These are phyloP conservation scores for Nerophis lumbriciformis DNA, from an alignment of 2,113 vertebrate genomes.

Conservation along the genomic window DNA sequence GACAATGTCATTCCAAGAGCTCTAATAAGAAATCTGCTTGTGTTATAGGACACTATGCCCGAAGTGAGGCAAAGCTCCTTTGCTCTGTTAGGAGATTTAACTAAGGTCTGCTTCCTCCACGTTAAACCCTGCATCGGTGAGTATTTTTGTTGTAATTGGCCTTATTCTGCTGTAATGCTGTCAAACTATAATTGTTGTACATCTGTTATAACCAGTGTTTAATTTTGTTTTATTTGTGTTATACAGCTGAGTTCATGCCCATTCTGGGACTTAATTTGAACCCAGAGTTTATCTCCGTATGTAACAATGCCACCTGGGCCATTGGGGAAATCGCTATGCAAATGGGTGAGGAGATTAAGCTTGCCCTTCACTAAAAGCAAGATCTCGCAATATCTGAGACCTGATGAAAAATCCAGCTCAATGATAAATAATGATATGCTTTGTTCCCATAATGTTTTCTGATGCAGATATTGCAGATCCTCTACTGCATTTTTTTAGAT, in stretches of 20 bases:
- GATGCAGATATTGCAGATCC: constrained; percentile 43
- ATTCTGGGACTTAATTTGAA: constrained; percentile 94
- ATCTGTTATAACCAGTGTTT: constrained; percentile 9
- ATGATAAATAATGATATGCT: constrained; percentile 58
- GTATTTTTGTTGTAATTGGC: constrained; percentile 21
- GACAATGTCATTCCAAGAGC: not conserved
- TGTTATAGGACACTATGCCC: constrained; percentile 85
- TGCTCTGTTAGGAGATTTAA: constrained; percentile 88
- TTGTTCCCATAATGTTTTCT: constrained; percentile 57
- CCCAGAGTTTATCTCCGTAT: constrained; percentile 92
- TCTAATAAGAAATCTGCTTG: not conserved
- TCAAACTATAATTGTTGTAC: not conserved
- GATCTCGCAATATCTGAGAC: constrained; percentile 37
- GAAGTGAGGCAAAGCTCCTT: constrained; percentile 95
- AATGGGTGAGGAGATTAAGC: constrained; percentile 71
- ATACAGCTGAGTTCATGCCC: constrained; percentile 91
- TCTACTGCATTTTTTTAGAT: not conserved
- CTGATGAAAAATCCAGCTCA: constrained; percentile 67
- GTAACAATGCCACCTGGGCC: constrained; percentile 90
- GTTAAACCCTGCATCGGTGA: constrained; percentile 93
- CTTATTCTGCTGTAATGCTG: not conserved
- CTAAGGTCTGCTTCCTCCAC: constrained; percentile 92
- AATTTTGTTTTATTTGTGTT: constrained; percentile 2
- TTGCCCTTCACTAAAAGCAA: not conserved
- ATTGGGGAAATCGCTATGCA: constrained; percentile 92